Base-by-base conservation (phyloP, 2,797 vertebrate genomes). In the Diplodus puntazzo region DNA sequence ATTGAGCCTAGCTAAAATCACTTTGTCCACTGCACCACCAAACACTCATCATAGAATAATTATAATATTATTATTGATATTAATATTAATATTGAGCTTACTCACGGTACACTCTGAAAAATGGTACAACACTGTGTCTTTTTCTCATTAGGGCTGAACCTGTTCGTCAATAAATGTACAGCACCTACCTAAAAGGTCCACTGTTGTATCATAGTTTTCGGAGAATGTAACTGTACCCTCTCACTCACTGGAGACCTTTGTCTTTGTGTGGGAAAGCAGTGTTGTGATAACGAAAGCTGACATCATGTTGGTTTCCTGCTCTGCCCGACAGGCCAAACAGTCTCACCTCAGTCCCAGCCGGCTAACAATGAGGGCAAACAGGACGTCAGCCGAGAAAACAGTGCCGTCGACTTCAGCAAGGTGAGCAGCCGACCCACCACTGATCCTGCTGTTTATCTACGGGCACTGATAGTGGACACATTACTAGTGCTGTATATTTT, bases 361-460 rank as follows among this genome's bases (percentile, higher is more conserved):
- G 81, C 96, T 74, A 96, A 92, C 92, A 91, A 91, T 77, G 98
- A 99, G 92, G 96, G 95, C 81, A 98, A 97, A 89, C 97, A 96
- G 18, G 97, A 98, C 61, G 97, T 98, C 85, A 99, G 98, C 95
- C 95, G 98, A 90, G 98, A 99, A 94, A 99, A 99, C 95, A 99
- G 98, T 71, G 95, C 97, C 2, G 97, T 99, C 69, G 98, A 99
- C 92, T 99, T 99, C 69, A 99, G 98, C 92, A 99, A 99, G 97
- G 98, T 99, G 95, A 96, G 85, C 66, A 18, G 25, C 21, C 52
- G 0, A 80, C 88, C 87, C 77, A 80, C 90, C 39, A 1, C 90
- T 76, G 89, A 9, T 71, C 67, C 68, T 1, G 20, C 61, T 92
- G 90, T 94, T 94, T 83, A 64, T 79, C 78, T 25, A 70, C 25